Base-by-base conservation (phyloP, 2,797 vertebrate genomes). In the Loriculus beryllinus region DNA sequence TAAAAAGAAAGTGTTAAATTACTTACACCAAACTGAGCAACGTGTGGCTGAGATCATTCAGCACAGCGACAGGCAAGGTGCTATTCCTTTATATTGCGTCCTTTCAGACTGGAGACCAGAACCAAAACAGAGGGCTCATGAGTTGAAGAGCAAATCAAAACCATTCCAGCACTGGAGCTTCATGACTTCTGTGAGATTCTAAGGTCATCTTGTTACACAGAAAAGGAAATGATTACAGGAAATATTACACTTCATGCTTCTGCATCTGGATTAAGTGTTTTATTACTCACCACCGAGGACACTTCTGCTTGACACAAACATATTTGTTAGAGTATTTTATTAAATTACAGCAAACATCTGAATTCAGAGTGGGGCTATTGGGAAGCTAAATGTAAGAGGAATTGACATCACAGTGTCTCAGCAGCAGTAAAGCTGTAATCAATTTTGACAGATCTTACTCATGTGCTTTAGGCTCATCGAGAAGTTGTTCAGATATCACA, bases 281-380 rank as follows among this genome's bases (percentile, higher is more conserved):
- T 95, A 96, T 95, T 96, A 96, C 94, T 93, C 92, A 96, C 92
- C 82, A 43, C 90, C 16, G 82, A 95, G 94, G 84, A 95, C 86
- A 75, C 72, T 96, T 95, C 75, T 95, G 90, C 47, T 94, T 91
- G 93, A 95, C 94, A 95, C 92, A 94, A 96, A 93, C 90, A 79
- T 92, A 96, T 95, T 95, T 96, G 86, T 93, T 85, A 87, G 86
- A 91, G 89, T 81, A 91, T 96, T 97, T 95, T 94, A 95, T 97
- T 96, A 92, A 94, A 97, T 96, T 92, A 96, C 74, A 86, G 63
- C 65, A 96, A 96, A 92, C 82, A 94, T 95, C 89, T 96, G 92
- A 96, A 96, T 96, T 94, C 95, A 94, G 92, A 95, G 88, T 63
- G 92, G 94, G 80, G 91, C 91, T 86, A 83, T 91, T 88, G 92